Percentiles rank a stretch among this genome's conserved stretches.
These are phyloP conservation scores for Chaetodon trifasciatus DNA, from an alignment of 2,797 vertebrate genomes.

Conservation along the genomic window DNA sequence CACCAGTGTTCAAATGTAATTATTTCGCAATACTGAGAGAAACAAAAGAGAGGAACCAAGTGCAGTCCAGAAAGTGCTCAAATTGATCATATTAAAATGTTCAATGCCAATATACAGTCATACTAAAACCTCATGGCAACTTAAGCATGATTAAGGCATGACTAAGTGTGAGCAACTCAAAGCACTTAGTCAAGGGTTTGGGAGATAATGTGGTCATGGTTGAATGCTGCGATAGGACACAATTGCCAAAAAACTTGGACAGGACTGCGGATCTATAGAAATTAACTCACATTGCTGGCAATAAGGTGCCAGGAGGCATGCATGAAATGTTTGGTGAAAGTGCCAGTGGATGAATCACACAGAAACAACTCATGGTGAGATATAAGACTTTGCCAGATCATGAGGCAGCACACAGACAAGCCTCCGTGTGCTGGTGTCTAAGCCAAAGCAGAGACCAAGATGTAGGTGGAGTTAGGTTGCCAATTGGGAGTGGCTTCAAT, in stretches of 20 bases:
- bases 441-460: slow-evolving; percentile 17
- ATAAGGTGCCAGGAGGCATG: slow-evolving; percentile 2
- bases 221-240: not conserved
- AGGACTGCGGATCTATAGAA: not conserved
- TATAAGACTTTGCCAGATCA: slow-evolving; percentile 18
- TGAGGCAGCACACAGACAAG: slow-evolving; percentile 17
- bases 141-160: not conserved
- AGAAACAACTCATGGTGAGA: slow-evolving; percentile 20
- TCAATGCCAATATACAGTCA: not conserved
- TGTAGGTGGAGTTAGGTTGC: slow-evolving; percentile 23
- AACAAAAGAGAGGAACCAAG: not conserved
- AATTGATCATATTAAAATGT: not conserved
- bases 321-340: slow-evolving; percentile 9
- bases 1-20: not conserved
- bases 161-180: not conserved
- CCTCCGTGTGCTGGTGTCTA: slow-evolving; percentile 15
- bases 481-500: slow-evolving; percentile 33
- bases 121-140: not conserved
- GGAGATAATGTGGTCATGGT: not conserved
- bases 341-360: slow-evolving; percentile 12
- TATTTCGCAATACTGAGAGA: not conserved
- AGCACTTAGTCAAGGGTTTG: not conserved
- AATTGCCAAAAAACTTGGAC: not conserved
- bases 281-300: not conserved
- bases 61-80: not conserved